A percentile compares a stretch with the other conserved stretches of the same genome.
These are phyloP conservation scores for Silurus lanzhouensis DNA, from an alignment of 2,797 vertebrate species.

Conservation along the genomic window DNA sequence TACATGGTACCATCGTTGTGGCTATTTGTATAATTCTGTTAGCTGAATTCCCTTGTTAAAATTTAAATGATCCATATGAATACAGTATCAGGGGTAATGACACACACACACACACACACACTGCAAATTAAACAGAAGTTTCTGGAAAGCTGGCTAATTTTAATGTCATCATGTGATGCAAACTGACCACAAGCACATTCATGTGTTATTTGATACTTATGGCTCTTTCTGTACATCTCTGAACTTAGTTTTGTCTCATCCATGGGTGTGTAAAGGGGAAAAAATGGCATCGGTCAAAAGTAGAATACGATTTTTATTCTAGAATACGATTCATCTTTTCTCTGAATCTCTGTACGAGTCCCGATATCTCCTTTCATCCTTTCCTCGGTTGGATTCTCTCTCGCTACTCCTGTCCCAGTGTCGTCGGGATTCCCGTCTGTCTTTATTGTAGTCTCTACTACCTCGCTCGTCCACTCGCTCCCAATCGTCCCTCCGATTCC, in stretches of 20 bases:
- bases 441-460: slow-evolving; percentile 62
- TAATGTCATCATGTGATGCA: background rate
- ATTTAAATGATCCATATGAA: background rate
- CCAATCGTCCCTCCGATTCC: slow-evolving; percentile 77
- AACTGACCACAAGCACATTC: background rate
- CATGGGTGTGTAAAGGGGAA: background rate
- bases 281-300: background rate
- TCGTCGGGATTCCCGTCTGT: slow-evolving; percentile 69
- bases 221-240: background rate
- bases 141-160: background rate
- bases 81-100: background rate
- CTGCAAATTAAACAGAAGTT: background rate
- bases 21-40: background rate
- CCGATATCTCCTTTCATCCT: slow-evolving; percentile 40
- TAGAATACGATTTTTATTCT: background rate
- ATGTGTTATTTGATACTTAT: background rate
- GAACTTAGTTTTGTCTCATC: background rate
- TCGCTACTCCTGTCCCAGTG: slow-evolving; percentile 64
- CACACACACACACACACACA: background rate
- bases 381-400: slow-evolving; percentile 46
- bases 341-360: slow-evolving; percentile 40
- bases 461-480: slow-evolving; percentile 65
- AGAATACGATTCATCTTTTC: slow-evolving; percentile 5
- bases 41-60: background rate
- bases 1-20: background rate